Evolutionary conservation across 1,140 invertebrate genomes (phyloP).

Genomic region (Ganaspis sp.): DNA sequence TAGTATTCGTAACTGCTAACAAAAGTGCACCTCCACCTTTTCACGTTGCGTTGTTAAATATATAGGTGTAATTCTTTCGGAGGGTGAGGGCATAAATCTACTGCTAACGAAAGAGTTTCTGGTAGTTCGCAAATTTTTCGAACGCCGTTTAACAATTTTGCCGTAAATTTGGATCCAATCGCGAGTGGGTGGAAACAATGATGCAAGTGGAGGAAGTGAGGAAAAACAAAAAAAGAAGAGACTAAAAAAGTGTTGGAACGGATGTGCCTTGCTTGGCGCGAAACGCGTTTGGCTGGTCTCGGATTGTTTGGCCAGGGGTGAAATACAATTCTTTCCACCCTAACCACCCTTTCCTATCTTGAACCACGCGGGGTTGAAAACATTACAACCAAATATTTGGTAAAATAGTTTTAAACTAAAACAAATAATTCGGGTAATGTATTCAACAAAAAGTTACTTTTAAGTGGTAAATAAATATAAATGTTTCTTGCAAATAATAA

Average conservation of each 20-base stretch:
- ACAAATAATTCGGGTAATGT: too few relatives aligned
- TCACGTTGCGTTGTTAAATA: too few relatives aligned
- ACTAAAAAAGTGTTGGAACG: conserved; percentile 53
- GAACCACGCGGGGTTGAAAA: too few relatives aligned
- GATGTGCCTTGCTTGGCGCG: conserved; percentile 53
- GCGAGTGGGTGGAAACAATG: conserved; percentile 45
- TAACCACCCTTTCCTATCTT: too few relatives aligned
- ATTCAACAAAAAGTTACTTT: too few relatives aligned
- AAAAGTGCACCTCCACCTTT: too few relatives aligned
- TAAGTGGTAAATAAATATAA: too few relatives aligned
- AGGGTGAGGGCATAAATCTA: conserved; percentile 49
- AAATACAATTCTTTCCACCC: conserved; percentile 37
- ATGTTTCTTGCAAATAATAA: too few relatives aligned
- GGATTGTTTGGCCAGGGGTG: conserved; percentile 56
- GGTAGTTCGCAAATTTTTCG: conserved; percentile 62
- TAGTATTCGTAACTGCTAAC: neutral
- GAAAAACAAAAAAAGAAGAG: conserved; percentile 28
- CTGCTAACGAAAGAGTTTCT: conserved; percentile 52
- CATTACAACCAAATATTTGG: too few relatives aligned
- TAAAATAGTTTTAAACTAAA: neutral
- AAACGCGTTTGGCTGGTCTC: conserved; percentile 53
- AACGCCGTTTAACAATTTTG: conserved; percentile 66
- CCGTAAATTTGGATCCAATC: conserved; percentile 60
- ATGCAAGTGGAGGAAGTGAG: conserved; percentile 44
- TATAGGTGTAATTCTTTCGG: neutral